These are phyloP conservation scores for Caenorhabditis sp. DNA, from an alignment of 2,888 invertebrate genomes.

Conservation along the genomic window DNA sequence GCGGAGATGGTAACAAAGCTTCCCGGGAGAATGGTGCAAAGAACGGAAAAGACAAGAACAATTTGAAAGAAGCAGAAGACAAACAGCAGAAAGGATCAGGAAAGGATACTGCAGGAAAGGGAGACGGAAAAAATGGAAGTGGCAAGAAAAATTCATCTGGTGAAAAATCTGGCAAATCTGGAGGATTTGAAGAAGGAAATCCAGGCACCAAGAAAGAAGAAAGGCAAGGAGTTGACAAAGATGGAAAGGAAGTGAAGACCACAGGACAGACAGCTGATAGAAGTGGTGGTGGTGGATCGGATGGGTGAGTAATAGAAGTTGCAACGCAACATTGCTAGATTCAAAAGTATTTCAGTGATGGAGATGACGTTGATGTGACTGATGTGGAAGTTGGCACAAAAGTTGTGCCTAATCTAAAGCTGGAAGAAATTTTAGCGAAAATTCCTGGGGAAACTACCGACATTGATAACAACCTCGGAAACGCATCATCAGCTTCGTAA, in stretches of 20 bases:
- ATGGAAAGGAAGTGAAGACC: not conserved
- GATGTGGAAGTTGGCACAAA: slow-evolving; percentile 59
- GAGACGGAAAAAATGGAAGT: slow-evolving; percentile 7
- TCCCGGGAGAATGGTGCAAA: slow-evolving; percentile 28
- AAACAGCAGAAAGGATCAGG: not conserved
- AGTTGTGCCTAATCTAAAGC: slow-evolving; percentile 8
- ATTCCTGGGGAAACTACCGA: slow-evolving; percentile 10
- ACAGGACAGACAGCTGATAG: not conserved
- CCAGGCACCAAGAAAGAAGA: slow-evolving; percentile 9
- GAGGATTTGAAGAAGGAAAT: slow-evolving; percentile 11
- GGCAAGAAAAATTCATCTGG: not conserved
- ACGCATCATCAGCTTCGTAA: not conserved
- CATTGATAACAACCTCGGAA: not conserved
- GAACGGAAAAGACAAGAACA: slow-evolving; percentile 10
- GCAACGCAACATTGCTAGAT: too few species aligned
- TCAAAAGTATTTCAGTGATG: slow-evolving; percentile 37
- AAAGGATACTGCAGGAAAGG: slow-evolving; percentile 17
- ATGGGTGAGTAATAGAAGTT: not conserved
- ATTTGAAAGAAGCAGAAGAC: not conserved
- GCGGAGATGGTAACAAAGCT: slow-evolving; percentile 13
- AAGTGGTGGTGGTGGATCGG: not conserved
- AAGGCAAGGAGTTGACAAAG: slow-evolving; percentile 26
- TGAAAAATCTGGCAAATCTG: not conserved
- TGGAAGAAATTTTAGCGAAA: slow-evolving; percentile 37
- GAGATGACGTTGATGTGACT: slow-evolving; percentile 57